Base-by-base conservation (phyloP, 1,140 invertebrate genomes). In the Drosophila santomea region DNA sequence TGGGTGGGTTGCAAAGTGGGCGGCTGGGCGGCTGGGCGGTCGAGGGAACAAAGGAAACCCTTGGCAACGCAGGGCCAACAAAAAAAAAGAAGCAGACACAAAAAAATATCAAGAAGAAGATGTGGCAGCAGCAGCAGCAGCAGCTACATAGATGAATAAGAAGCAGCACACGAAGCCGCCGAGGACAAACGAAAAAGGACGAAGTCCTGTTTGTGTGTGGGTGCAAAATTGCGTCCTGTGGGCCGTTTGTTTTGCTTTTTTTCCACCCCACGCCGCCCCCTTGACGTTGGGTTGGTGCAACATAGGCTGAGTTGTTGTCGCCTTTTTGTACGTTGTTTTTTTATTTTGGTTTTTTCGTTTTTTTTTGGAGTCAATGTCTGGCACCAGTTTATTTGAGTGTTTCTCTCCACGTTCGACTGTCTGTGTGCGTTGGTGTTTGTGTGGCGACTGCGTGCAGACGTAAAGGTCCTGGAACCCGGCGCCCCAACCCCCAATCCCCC, bases 41-140 rank as follows among this genome's bases (percentile, higher is more conserved):
- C 55, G 72, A 48, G 55, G 67, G 67, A 91, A 91, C 90, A 91
- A 91, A 91, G 90, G 77, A 91, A 91, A 91, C 90, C 85, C 85
- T 88, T 91, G 75, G 90, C 85, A 91, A 91, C 90, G 90, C 85
- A 86, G 82, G 78, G 73, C 82, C 82, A 86, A 86, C 74, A 76
- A 77, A 80, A 76, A 77, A 80, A 80, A 74, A 72, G 74, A 80
- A 64, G 61, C 64, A 86, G 67, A 71, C 67, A 69, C 50, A 71
- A 78, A 74, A 82, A 78, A 69, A 62, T 66, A 52, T 50, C 68
- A 55, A 78, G 61, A 74, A 78, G 55, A 57, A 57, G 38, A 44
- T 51, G 48, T 51, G 48, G 48, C 48, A 51, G 48, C 25, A 20
- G 20, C 20, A 20, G 20, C 20, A 20, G 20, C 20, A 20, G 20